Base-by-base conservation (phyloP, 2,113 vertebrate genomes). In the Rallus limicola region DNA sequence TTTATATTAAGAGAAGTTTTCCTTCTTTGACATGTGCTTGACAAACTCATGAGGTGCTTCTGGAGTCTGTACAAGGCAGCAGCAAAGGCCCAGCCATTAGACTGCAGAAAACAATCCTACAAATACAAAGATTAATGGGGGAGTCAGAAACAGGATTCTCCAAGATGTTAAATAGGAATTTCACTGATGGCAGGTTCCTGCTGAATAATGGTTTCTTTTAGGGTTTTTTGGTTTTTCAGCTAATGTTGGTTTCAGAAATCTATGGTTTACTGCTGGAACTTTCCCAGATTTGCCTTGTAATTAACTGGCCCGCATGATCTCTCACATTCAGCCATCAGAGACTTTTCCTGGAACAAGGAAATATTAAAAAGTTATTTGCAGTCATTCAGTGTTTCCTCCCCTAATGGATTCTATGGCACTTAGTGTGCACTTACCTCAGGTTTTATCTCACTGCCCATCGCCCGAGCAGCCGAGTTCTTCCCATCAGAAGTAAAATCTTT, bases 271-370 rank as follows among this genome's bases (percentile, higher is more conserved):
- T 50, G 65, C 68, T 92, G 82, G 55, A 81, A 13, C 82, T 44
- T 84, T 74, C 90, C 89, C 76, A 90, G 68, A 58, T 75, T 76
- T 55, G 29, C 29, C 64, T 86, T 71, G 86, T 93, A 86, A 93
- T 93, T 93, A 53, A 58, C 55, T 6, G 5, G 23, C 67, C 71
- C 42, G 10, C 2, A 11, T 93, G 84, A 71, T 62, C 40, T 55
- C 81, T 92, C 88, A 52, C 70, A 65, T 69, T 95, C 31, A 63
- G 53, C 50, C 82, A 92, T 28, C 82, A 33, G 58, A 72, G 74
- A 36, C 82, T 92, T 88, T 95, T 96, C 93, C 93, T 95, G 95
- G 93, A 97, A 97, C 81, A 91, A 76, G 63, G 67, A 96, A 96
- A 82, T 90, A 90, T 15, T 74, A 78, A 90, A 20, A 79, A 90